Base-by-base conservation (phyloP, 2,888 invertebrate species). In the Phanerotoma sp. region DNA sequence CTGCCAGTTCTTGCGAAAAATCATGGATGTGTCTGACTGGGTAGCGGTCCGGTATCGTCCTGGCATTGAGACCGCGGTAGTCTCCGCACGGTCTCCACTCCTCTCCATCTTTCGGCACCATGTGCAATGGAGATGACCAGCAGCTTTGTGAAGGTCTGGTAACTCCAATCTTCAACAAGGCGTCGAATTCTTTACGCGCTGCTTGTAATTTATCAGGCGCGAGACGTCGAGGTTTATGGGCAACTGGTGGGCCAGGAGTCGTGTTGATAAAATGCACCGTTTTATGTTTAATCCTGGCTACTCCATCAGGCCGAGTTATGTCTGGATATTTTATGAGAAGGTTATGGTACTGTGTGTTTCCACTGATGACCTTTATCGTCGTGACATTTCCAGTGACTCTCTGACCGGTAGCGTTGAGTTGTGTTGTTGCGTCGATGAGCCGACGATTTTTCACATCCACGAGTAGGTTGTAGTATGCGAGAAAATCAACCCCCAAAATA, bases 121-220 rank as follows among this genome's bases (percentile, higher is more conserved):
- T 28, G 38, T 63, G 65, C 0, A 69, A 59, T 25, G 66, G 65
- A 18, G 57, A 63, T 6, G 65, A 52, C 69, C 65, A 71, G 1
- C 61, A 57, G 22, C 75, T 74, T 3, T 67, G 71, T 0, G 75
- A 78, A 1, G 74, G 77, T 10, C 76, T 62, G 32, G 73, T 72
- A 4, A 78, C 75, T 1, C 74, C 77, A 18, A 66, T 54, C 16
- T 77, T 65, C n/a, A 68, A 59, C 70, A 76, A 66, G 0, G 42
- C 4, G 3, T 60, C 16, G 51, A 74, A 72, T 51, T 73, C 71
- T 3, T 62, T 52, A 45, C 68, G 70, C 0, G 69, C 70, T 5
- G 63, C 64, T 5, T 41, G 21, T 22, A 73, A 69, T 16, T 66
- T 62, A 5, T 72, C 67, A 0, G 70, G 72, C 0, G 65, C 65